Evolutionary conservation across 2,888 invertebrate species (phyloP).

Genomic region (Macrostomum cliftonense): DNA sequence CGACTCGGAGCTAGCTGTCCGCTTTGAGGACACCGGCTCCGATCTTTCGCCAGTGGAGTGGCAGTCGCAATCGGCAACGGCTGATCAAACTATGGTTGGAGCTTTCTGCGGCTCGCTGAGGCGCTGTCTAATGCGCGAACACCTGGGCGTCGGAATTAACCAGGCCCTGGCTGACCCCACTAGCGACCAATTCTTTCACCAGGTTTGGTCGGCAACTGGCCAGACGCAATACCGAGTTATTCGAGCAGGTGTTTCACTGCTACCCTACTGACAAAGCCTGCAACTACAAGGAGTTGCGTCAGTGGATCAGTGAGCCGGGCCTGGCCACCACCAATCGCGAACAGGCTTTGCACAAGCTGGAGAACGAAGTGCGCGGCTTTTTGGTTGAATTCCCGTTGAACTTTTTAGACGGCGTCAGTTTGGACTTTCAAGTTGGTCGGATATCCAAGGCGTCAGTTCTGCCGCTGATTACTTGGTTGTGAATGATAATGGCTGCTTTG

Average conservation of each 20-base stretch:
- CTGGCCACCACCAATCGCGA: no score
- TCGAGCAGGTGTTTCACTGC: conserved; percentile 49
- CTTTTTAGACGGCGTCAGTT: no score
- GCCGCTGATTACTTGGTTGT: no score
- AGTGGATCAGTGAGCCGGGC: no score
- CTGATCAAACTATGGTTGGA: background rate
- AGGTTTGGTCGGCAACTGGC: conserved; percentile 65
- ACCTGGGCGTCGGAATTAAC: conserved; percentile 50
- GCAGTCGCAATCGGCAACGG: conserved; percentile 45
- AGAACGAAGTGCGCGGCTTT: no score
- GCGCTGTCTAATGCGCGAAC: conserved; percentile 47
- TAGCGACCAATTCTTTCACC: conserved; percentile 59
- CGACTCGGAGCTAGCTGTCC: conserved; percentile 69
- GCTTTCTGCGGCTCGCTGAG: background rate
- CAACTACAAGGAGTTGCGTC: no score
- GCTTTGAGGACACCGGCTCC: conserved; percentile 51
- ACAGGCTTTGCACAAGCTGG: no score
- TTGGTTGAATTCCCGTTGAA: no score
- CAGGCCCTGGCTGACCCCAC: conserved; percentile 59
- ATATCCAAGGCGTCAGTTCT: no score
- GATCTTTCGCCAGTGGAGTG: background rate
- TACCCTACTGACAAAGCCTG: no score
- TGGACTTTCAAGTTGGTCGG: no score
- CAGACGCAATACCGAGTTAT: conserved; percentile 62
- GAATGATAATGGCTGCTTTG: no score